Base-by-base conservation (phyloP, 2,797 vertebrate species). In the Poeciliopsis paucimaculata region DNA sequence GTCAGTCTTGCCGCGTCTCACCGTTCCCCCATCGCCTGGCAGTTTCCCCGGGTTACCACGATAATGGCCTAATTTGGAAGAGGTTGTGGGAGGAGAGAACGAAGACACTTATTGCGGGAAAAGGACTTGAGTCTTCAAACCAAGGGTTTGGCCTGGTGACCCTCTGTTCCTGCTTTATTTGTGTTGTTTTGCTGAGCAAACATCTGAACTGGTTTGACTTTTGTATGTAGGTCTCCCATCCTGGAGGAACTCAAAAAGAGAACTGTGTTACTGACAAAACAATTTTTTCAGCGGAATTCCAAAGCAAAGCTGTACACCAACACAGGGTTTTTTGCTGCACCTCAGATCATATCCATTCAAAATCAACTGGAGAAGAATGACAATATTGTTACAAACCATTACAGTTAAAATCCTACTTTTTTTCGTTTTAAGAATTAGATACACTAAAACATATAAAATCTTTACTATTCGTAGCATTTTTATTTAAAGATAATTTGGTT, bases 51-150 rank as follows among this genome's bases (percentile, higher is more conserved):
- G 26, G 90, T 93, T 90, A 73, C 91, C 91, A 85, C 43, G 18
- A 90, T 31, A 86, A 92, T 83, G 87, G 88, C 89, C 90, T 89
- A 79, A 91, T 93, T 93, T 89, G 85, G 79, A 82, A 73, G 78
- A 79, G 86, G 85, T 83, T 86, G 80, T 80, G 75, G 84, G 87
- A 87, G 79, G 68, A 31, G 78, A 74, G 81, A 84, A 86, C 74
- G 77, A 76, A 86, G 88, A 84, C 72, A 73, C 76, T 87, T 83
- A 80, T 81, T 86, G 85, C 77, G 79, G 51, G 23, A 71, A 80
- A 75, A 84, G 66, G 80, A 90, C 79, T 60, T 77, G 78, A 76
- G 87, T 91, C 77, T 82, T 86, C 81, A 85, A 83, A 90, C 80
- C 41, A 43, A 79, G 76, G 83, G 81, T 84, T 82, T 89, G 83